A percentile compares a stretch with the other conserved stretches of the same genome.
phyloP scores from a whole-genome alignment of 2,888 invertebrate species.

The Azorinus chamasolen region DNA sequence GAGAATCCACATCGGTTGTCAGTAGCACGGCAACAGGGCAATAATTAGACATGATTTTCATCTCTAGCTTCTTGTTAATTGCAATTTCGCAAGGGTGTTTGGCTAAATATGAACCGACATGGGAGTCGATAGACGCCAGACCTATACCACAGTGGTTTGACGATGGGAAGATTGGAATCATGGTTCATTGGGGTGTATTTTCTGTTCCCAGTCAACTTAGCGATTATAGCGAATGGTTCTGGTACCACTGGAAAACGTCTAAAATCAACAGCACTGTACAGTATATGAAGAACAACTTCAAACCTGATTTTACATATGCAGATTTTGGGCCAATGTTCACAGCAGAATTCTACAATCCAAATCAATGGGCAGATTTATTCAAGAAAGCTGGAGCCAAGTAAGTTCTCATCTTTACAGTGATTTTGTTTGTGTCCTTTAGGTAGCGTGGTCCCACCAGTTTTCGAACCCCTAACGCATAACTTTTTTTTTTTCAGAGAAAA shows the following conservation, averaged over 20 bases:
- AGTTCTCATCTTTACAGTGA: constrained; percentile 59
- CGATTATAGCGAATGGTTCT: constrained; percentile 98
- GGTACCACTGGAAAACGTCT: constrained; percentile 91
- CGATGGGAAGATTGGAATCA: constrained; percentile 87
- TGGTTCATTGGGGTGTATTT: constrained; percentile 87
- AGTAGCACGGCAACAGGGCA: no score
- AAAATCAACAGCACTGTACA: constrained; percentile 69
- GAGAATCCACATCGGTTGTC: no score
- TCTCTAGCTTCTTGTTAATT: no score
- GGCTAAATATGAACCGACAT: constrained; percentile 61
- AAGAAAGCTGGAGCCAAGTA: constrained; percentile 93
- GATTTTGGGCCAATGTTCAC: constrained; percentile 96
- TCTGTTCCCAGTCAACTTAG: constrained; percentile 87
- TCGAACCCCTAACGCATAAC: no score
- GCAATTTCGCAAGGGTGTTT: no score
- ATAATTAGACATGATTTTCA: no score
- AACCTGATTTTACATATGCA: constrained; percentile 95
- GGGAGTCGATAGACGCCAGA: constrained; percentile 85
- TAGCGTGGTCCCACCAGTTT: no score
- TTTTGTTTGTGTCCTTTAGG: no score
- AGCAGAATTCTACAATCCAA: constrained; percentile 94
- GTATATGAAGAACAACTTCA: constrained; percentile 94
- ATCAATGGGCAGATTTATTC: constrained; percentile 94
- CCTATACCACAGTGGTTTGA: constrained; percentile 87
- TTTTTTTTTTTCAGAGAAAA: no score